These are phyloP conservation scores for Poeciliopsis prolifica DNA, from an alignment of 2,113 vertebrate genomes.

Conservation along the genomic window DNA sequence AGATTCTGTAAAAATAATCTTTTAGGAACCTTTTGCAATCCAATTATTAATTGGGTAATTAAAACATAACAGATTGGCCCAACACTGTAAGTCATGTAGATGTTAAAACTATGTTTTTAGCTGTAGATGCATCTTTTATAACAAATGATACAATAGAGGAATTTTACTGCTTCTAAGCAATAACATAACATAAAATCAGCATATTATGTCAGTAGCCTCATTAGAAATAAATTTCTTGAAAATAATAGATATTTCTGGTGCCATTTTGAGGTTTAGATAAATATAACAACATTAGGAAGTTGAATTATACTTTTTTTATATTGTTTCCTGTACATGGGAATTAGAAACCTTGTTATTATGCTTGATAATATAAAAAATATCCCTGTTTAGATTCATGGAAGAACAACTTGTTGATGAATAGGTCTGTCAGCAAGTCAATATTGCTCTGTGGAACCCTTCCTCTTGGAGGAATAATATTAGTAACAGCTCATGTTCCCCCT, in stretches of 20 bases:
- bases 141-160: too few relatives aligned
- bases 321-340: too few relatives aligned
- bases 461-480: background rate
- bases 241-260: background rate
- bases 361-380: background rate
- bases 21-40: too few relatives aligned
- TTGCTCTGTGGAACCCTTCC: background rate
- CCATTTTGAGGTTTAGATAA: background rate
- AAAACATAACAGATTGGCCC: too few relatives aligned
- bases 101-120: too few relatives aligned
- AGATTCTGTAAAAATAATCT: too few relatives aligned
- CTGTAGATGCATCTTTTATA: too few relatives aligned
- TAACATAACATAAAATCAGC: too few relatives aligned
- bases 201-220: too few relatives aligned
- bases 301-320: background rate
- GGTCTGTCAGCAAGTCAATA: background rate
- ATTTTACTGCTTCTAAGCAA: too few relatives aligned
- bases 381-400: background rate
- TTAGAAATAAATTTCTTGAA: background rate
- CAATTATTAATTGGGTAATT: too few relatives aligned
- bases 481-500: background rate
- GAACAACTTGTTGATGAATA: background rate
- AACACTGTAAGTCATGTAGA: too few relatives aligned
- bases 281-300: background rate
- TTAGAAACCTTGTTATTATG: background rate